Conservation (phyloP, 2,113 vertebrate species). For the human region GRCh38 chr13:77293001-77293500, state of each 20-base stretch:
- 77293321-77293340: background rate
- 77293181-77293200: background rate
- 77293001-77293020: background rate
- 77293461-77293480: background rate
- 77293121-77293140: background rate
- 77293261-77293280: background rate
- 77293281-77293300: slow-evolving; percentile 17
- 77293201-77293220: background rate
- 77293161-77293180: background rate
- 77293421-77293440: background rate
- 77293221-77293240: background rate
- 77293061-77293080: background rate
- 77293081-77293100: background rate
- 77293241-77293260: background rate
- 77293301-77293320: background rate
- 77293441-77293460: background rate
- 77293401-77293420: background rate
- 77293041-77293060: background rate
- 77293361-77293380: background rate
- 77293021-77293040: background rate
- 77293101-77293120: background rate
- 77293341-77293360: background rate
- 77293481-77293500: background rate
- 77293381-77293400: background rate
- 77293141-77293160: background rate